A percentile compares a stretch with the other conserved stretches of the same genome.
These are phyloP conservation scores for Corvus hawaiiensis DNA, from an alignment of 2,113 vertebrate genomes.

Conservation along the genomic window DNA sequence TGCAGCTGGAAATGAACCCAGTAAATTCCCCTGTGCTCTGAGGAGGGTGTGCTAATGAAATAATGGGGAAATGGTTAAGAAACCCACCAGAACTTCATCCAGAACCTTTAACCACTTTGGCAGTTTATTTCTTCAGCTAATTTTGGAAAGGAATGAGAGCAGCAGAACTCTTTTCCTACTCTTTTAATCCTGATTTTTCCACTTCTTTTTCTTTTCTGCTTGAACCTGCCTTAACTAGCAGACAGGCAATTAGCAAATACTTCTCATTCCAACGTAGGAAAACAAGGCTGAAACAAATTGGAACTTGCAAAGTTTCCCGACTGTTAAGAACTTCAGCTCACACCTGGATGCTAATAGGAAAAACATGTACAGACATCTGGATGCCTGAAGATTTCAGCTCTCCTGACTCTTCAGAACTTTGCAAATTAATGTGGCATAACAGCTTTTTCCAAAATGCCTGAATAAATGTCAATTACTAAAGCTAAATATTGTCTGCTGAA, in stretches of 20 bases:
- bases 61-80: neutral
- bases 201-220: neutral
- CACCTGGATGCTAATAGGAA: constrained; percentile 38
- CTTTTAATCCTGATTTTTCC: constrained; percentile 1
- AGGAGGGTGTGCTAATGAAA: neutral
- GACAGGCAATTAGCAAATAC: constrained; percentile 47
- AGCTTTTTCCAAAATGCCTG: neutral
- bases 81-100: neutral
- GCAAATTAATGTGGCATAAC: neutral
- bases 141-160: neutral
- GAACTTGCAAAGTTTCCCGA: constrained; percentile 54
- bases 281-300: constrained; percentile 48
- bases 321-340: constrained; percentile 3
- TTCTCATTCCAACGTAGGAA: constrained; percentile 38
- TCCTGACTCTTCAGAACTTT: neutral
- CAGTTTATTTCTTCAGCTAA: neutral
- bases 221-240: constrained; percentile 57
- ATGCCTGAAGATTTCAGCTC: neutral
- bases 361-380: constrained; percentile 41
- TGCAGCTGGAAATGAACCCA: neutral
- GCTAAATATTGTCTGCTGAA: neutral
- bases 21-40: neutral
- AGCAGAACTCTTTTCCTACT: neutral
- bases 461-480: neutral
- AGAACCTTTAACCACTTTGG: neutral